Evolutionary conservation across 1,140 invertebrate species (phyloP).

Genomic region (Battus philenor): DNA sequence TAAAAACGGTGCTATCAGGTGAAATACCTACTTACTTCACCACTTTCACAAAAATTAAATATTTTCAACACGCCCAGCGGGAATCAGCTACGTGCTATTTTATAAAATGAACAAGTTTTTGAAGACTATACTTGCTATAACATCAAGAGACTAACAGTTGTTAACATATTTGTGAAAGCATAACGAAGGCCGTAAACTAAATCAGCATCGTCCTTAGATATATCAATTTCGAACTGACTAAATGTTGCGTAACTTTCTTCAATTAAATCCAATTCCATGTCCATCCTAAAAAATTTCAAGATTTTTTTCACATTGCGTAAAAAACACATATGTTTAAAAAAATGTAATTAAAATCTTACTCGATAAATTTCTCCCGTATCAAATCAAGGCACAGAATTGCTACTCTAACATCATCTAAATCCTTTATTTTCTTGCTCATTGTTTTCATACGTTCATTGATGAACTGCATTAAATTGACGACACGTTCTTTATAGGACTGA

Average conservation of each 20-base stretch:
- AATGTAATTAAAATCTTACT: constrained; percentile 35
- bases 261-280: constrained; percentile 83
- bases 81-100: too few relatives aligned
- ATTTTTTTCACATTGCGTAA: too few relatives aligned
- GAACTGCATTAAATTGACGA: constrained; percentile 81
- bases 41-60: too few relatives aligned
- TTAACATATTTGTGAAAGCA: constrained; percentile 86
- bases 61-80: too few relatives aligned
- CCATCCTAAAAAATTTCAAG: constrained; percentile 83
- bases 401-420: constrained; percentile 84
- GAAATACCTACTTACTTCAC: too few relatives aligned
- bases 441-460: constrained; percentile 82
- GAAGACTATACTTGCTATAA: too few relatives aligned
- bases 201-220: constrained; percentile 87
- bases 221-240: constrained; percentile 81
- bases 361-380: constrained; percentile 84
- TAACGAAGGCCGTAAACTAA: constrained; percentile 86
- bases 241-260: constrained; percentile 88
- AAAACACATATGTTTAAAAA: too few relatives aligned
- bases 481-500: constrained; percentile 79
- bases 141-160: constrained; percentile 78
- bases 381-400: constrained; percentile 86
- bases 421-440: constrained; percentile 80
- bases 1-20: too few relatives aligned
- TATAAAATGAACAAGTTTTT: too few relatives aligned